phyloP scores from a whole-genome alignment of 2,113 vertebrate species.

The Herpetotheres cachinnans region DNA sequence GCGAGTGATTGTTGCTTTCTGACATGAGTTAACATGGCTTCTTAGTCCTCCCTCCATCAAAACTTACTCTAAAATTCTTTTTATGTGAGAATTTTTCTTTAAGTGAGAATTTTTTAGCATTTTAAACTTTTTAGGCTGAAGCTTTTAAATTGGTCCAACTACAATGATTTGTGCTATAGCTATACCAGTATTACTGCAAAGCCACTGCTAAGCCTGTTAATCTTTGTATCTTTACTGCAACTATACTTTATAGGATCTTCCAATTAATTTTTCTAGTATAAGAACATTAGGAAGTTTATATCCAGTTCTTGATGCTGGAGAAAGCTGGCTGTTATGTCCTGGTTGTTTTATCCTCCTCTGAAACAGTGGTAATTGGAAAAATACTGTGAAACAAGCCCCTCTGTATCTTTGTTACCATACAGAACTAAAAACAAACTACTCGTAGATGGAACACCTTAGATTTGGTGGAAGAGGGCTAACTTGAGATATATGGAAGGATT shows the following conservation, averaged over 20 bases:
- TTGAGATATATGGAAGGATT: neutral
- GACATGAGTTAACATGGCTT: neutral
- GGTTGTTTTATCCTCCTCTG: neutral
- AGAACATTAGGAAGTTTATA: neutral
- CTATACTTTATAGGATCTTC: neutral
- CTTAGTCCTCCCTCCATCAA: neutral
- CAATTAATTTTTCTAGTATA: neutral
- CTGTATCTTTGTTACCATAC: neutral
- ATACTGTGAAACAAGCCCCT: neutral
- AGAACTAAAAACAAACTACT: neutral
- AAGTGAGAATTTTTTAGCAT: neutral
- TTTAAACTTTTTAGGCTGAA: neutral
- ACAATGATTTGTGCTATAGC: neutral
- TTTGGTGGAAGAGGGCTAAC: neutral
- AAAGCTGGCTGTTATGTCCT: neutral
- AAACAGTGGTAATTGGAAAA: neutral
- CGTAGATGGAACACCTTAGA: neutral
- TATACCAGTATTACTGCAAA: neutral
- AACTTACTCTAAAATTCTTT: neutral
- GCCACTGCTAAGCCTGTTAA: neutral
- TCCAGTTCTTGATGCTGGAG: neutral
- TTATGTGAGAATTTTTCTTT: neutral
- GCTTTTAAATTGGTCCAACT: neutral
- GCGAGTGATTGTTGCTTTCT: neutral
- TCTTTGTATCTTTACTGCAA: neutral